phyloP scores from a whole-genome alignment of 2,113 vertebrate species.

The Phoxinus phoxinus region DNA sequence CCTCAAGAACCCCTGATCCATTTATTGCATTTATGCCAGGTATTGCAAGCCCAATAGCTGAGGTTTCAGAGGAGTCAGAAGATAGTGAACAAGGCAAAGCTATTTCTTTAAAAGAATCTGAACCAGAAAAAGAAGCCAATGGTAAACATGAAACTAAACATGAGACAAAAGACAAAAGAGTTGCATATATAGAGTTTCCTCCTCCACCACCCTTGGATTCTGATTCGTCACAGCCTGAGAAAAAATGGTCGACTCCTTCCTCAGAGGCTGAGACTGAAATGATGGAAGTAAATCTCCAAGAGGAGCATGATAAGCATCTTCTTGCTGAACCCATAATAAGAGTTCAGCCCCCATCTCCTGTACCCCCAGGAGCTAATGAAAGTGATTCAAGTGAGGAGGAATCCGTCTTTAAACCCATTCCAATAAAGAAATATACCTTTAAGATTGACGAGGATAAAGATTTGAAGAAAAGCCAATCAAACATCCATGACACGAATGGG shows the following conservation, averaged over 20 bases:
- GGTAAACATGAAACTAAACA: constrained; percentile 77
- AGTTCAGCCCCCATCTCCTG: constrained; percentile 94
- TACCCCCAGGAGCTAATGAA: constrained; percentile 80
- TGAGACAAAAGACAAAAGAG: constrained; percentile 86
- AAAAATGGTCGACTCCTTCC: constrained; percentile 80
- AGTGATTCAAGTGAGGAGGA: constrained; percentile 90
- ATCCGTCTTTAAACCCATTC: constrained; percentile 89
- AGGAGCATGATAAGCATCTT: constrained; percentile 88
- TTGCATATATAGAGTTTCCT: constrained; percentile 98
- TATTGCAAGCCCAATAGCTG: constrained; percentile 93
- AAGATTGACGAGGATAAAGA: constrained; percentile 82
- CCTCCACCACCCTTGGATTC: constrained; percentile 95
- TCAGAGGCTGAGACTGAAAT: constrained; percentile 90
- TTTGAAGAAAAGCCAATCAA: constrained; percentile 78
- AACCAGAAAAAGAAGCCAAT: constrained; percentile 65
- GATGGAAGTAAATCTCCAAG: constrained; percentile 94
- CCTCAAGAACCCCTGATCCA: constrained; percentile 88
- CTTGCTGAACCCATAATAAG: constrained; percentile 92
- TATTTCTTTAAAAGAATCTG: constrained; percentile 79
- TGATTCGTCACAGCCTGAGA: constrained; percentile 83
- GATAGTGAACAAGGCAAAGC: constrained; percentile 85
- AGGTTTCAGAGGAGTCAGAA: constrained; percentile 94
- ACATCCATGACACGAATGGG: constrained; percentile 80
- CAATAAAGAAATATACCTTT: constrained; percentile 89
- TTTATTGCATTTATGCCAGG: constrained; percentile 88